Evolutionary conservation across 2,113 vertebrate genomes (phyloP).

Genomic region (Hyperopisus bebe): DNA sequence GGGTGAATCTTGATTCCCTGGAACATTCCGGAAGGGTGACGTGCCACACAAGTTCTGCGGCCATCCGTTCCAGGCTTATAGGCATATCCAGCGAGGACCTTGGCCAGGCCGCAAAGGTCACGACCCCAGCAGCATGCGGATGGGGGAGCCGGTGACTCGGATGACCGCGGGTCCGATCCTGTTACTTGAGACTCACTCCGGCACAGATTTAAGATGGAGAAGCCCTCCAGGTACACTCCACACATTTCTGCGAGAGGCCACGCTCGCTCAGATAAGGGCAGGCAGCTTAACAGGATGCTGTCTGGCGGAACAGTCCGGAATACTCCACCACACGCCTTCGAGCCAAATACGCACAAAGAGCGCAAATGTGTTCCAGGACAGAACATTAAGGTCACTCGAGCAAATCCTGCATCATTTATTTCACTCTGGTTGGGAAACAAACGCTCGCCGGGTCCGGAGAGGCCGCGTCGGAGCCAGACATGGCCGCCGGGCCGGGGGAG

Average conservation of each 20-base stretch:
- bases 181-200: background rate
- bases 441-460: slow-evolving; percentile 19
- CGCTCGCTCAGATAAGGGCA: background rate
- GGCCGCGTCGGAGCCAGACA: slow-evolving; percentile 22
- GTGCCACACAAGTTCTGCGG: background rate
- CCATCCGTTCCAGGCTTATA: background rate
- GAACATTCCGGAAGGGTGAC: background rate
- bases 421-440: background rate
- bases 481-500: slow-evolving; percentile 12
- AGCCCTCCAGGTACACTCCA: background rate
- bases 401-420: slow-evolving; percentile 19
- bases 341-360: background rate
- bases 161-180: background rate
- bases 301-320: background rate
- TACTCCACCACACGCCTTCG: background rate
- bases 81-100: background rate
- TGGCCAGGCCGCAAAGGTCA: background rate
- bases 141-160: background rate
- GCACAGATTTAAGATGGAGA: background rate
- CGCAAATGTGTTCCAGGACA: background rate
- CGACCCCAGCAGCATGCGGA: background rate
- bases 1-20: background rate
- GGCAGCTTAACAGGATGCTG: slow-evolving; percentile 1
- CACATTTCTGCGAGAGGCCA: background rate
- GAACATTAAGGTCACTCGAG: background rate